Evolutionary conservation across 1,140 invertebrate genomes (phyloP), one percentile per base, ranked within the genome.

Genomic region (Akabosia matsudoensis): DNA sequence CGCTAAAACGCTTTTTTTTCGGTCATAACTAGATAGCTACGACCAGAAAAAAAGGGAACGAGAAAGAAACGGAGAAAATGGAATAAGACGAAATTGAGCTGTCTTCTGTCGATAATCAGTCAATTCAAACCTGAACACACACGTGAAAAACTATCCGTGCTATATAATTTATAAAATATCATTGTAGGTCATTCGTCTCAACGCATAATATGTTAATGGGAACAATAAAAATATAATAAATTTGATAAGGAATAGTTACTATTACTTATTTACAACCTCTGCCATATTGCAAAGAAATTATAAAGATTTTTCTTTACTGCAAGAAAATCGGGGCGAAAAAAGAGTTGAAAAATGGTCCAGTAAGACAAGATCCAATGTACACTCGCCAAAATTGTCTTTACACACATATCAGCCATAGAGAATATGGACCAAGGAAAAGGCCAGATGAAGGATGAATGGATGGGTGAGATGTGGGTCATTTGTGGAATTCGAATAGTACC

Each of bases 11-110:
- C 54, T 22, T 56, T 67, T 67, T 67, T 67, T 67, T 30, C 61
- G 61, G 61, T 67, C 61, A 28, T 24, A 67, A 67, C 7, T 30
- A 31, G 37, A 45, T 28, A 56, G 54, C 54, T 22, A 56, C 4
- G n/a, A 18, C 7, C 37, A 45, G 18, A 45, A 61, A 30, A 67
- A n/a, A 2, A 28, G 4, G 61, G 61, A 67, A 34, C 24, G 72
- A 67, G 56, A 76, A 73, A 37, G 74, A 67, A 18, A 31, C 26
- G 51, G 30, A 45, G 73, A 24, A 30, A 73, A 28, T 30, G 51
- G 45, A 74, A 33, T 72, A 45, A 51, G 72, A 61, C 28, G 56
- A 31, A 73, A 72, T 73, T 76, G 70, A 72, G 52, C 34, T 75
- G n/a, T n/a, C n/a, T n/a, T n/a, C n/a, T n/a, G 74, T 70, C 61